Conservation (phyloP, 2,113 vertebrate species). For the Phrynosoma platyrhinos region DNA sequence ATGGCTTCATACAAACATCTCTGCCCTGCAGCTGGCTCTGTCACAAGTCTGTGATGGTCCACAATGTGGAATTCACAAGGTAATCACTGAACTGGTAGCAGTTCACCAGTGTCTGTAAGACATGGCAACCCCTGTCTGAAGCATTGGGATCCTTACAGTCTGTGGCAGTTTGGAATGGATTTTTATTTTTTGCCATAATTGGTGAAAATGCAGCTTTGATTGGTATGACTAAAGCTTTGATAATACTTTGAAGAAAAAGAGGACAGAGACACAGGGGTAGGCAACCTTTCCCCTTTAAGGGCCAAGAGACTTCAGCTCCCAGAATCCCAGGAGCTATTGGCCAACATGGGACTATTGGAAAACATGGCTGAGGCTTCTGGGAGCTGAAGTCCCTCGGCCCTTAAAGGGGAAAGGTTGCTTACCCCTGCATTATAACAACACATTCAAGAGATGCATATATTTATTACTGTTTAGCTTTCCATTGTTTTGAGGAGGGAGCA, state of each 20-base stretch:
- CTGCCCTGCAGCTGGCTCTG: conserved; percentile 3
- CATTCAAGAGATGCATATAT: no score
- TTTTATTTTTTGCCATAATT: background rate
- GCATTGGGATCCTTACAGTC: background rate
- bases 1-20: background rate
- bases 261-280: no score
- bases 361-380: no score
- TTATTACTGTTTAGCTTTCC: no score
- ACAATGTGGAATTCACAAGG: background rate
- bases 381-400: no score
- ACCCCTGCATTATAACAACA: no score
- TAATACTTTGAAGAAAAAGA: background rate
- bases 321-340: no score
- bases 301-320: no score
- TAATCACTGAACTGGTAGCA: background rate
- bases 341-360: no score
- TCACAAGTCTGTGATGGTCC: background rate
- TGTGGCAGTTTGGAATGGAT: background rate
- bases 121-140: background rate
- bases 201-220: background rate
- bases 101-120: background rate
- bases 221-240: background rate
- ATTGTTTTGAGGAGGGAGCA: no score
- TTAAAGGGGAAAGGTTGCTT: no score
- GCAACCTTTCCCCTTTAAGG: no score